Conservation (phyloP, 2,888 invertebrate genomes). For the Pyralis farinalis region DNA sequence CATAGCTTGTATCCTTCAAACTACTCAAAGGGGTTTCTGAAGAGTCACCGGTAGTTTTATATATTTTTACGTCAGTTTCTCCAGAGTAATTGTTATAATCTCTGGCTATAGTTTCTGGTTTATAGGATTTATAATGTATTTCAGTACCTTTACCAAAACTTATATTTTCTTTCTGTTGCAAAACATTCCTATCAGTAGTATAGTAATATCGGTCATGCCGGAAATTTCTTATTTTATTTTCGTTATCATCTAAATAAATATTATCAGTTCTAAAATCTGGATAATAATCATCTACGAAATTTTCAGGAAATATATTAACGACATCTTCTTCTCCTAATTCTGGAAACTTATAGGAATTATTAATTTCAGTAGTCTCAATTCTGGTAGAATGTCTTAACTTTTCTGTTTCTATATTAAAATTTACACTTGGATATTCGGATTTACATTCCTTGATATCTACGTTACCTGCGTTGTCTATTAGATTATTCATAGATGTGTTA, state of each 20-base stretch:
- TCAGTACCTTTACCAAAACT: conserved; percentile 13
- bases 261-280: conserved; percentile 53
- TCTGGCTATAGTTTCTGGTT: neutral
- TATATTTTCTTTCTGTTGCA: conserved; percentile 16
- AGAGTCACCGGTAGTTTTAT: conserved; percentile 5
- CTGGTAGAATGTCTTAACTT: conserved; percentile 17
- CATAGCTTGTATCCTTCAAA: too few species aligned
- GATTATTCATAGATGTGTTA: neutral
- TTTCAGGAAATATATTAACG: conserved; percentile 27
- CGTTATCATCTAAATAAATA: conserved; percentile 33
- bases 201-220: conserved; percentile 46
- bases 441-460: conserved; percentile 5
- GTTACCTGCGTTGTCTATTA: neutral
- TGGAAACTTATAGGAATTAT: conserved; percentile 13
- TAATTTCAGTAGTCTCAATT: conserved; percentile 8
- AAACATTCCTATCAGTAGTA: conserved; percentile 31
- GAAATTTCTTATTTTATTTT: conserved; percentile 35
- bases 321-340: conserved; percentile 31
- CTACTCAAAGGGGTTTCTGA: conserved; percentile 5
- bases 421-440: neutral
- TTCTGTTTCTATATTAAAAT: conserved; percentile 16
- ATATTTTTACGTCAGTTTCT: conserved; percentile 8
- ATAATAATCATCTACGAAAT: conserved; percentile 55
- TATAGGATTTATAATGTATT: conserved; percentile 12
- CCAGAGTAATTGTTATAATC: conserved; percentile 1